These are phyloP conservation scores for Hemicentrotus pulcherrimus DNA, from an alignment of 35 echinoderm and acorn worm species.

Conservation along the genomic window DNA sequence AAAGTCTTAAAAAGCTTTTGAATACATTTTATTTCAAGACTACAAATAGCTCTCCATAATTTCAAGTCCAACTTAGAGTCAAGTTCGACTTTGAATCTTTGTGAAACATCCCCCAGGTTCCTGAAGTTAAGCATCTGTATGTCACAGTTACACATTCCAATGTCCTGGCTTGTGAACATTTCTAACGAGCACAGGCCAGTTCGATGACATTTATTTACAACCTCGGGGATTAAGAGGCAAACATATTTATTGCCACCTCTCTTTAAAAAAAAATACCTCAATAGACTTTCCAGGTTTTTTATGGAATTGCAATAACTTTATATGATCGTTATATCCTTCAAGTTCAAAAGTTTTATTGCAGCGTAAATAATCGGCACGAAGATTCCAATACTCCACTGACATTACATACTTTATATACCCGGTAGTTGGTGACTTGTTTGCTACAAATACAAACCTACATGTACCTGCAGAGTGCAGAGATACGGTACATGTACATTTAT, in stretches of 20 bases:
- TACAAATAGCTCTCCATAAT: no score
- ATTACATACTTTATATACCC: no score
- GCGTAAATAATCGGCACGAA: not conserved
- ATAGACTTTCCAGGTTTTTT: not conserved
- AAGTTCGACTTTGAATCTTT: no score
- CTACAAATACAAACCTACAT: not conserved
- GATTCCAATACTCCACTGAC: no score
- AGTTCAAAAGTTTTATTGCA: not conserved
- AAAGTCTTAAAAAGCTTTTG: no score
- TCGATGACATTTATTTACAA: not conserved
- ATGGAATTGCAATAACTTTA: constrained; percentile 19
- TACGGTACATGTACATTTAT: no score
- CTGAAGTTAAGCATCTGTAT: not conserved
- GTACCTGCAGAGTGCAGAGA: not conserved
- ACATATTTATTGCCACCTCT: not conserved
- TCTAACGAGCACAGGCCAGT: not conserved
- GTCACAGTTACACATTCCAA: not conserved
- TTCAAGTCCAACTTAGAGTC: no score
- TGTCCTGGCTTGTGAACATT: not conserved
- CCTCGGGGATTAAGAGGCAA: not conserved
- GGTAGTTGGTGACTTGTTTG: no score
- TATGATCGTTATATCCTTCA: constrained; percentile 19
- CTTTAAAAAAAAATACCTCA: not conserved
- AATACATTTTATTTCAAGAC: no score
- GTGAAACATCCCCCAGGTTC: not conserved